Base-by-base conservation (phyloP, 2,888 invertebrate species). In the Lasioglossum morio region DNA sequence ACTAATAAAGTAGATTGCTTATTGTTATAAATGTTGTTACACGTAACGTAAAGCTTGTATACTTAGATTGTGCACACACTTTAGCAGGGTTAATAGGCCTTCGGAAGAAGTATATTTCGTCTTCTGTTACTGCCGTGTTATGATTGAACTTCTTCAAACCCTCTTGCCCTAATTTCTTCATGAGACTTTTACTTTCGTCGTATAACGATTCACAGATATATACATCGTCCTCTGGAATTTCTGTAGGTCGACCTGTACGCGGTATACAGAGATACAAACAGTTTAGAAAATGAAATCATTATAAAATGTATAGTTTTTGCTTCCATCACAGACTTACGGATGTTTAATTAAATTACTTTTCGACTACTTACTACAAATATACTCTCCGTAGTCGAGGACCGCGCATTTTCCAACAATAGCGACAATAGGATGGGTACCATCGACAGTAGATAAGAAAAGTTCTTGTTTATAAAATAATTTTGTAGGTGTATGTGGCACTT, bases 401-500 rank as follows among this genome's bases (percentile, higher is more conserved):
- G 97, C 96, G 95, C 99, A 99, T 90, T 98, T 98, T 23, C 98
- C 98, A 87, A 98, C 98, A 88, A 99, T 98, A 90, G 98, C 98
- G 91, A 98, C 97, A 48, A 99, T 96, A 5, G 98, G 98, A 95
- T 98, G 98, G 0, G 98, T 98, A 93, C 99, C 99, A 94, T 99
- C 99, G 88, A 98, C 97, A 0, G 98, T 98, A 48, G 98, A 99
- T 57, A 99, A 96, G 92, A 99, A 97, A 84, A 99, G 97, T 95
- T 99, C 99, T 95, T 99, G 98, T 92, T 98, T 98, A 96, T 98
- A 99, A 95, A 98, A 99, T 75, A 98, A 96, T 95, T 97, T 97
- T 81, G 96, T 97, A 16, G 97, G 97, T 7, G 97, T 96, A 92
- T 98, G 98, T 19, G 98, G 97, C 23, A 99, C 97, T 95, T 99